Percentiles rank a stretch among this genome's conserved stretches.
phyloP scores from a whole-genome alignment of 2,113 vertebrate species.

The Tenrec ecaudatus region DNA sequence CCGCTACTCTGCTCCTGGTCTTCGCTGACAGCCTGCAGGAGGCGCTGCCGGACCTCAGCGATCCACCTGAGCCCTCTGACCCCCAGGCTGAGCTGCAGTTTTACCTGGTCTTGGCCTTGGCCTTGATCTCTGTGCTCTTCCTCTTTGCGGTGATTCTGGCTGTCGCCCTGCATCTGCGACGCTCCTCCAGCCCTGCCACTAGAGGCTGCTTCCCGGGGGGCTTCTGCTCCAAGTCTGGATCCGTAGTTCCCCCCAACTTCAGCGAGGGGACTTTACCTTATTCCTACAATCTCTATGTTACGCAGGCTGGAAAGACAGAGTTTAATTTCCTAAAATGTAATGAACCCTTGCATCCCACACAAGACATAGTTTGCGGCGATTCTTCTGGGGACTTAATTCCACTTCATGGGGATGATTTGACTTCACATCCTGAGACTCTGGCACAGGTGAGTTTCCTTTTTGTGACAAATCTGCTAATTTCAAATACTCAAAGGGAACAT shows the following conservation, averaged over 20 bases:
- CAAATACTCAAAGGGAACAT: neutral
- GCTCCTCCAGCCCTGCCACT: neutral
- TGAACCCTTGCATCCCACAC: constrained; percentile 20
- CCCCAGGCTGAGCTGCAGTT: constrained; percentile 73
- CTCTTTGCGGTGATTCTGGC: constrained; percentile 77
- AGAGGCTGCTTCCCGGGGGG: constrained; percentile 73
- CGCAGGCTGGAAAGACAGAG: constrained; percentile 70
- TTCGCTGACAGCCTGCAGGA: constrained; percentile 84
- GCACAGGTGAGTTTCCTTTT: constrained; percentile 72
- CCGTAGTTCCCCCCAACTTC: constrained; percentile 69
- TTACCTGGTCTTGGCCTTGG: constrained; percentile 75
- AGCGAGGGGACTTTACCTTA: constrained; percentile 83
- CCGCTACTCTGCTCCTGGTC: constrained; percentile 77
- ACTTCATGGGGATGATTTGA: constrained; percentile 54
- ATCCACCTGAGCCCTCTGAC: fast-evolving
- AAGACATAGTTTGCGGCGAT: constrained; percentile 60
- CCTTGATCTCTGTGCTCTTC: constrained; percentile 77
- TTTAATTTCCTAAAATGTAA: constrained; percentile 78
- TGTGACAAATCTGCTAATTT: neutral
- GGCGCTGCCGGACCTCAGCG: constrained; percentile 63
- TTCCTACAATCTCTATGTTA: constrained; percentile 81
- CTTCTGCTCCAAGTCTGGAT: constrained; percentile 59
- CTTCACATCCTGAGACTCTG: constrained; percentile 59
- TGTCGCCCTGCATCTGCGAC: constrained; percentile 52
- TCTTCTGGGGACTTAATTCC: constrained; percentile 73